phyloP scores from a whole-genome alignment of 2,888 invertebrate genomes.

The Hemistola chrysoprasaria region DNA sequence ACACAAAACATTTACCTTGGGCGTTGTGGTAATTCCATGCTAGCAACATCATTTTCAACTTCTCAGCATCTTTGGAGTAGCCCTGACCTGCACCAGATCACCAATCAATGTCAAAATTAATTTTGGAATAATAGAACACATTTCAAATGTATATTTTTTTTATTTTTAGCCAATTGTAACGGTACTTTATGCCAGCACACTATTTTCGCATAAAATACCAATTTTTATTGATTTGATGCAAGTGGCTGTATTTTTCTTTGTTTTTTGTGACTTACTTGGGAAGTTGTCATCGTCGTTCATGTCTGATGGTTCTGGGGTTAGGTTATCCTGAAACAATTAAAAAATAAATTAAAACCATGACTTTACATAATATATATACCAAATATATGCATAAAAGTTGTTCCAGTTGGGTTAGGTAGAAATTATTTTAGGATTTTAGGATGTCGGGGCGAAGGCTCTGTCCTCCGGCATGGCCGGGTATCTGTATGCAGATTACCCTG shows the following conservation, averaged over 20 bases:
- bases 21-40: conserved; percentile 95
- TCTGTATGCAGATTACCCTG: no score
- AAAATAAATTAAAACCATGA: conserved; percentile 14
- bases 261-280: conserved; percentile 80
- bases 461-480: no score
- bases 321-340: conserved; percentile 85
- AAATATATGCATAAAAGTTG: no score
- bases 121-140: conserved; percentile 41
- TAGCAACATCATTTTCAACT: conserved; percentile 93
- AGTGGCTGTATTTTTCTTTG: conserved; percentile 53
- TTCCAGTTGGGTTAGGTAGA: no score
- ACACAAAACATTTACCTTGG: conserved; percentile 66
- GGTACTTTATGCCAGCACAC: conserved; percentile 21
- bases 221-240: conserved; percentile 76
- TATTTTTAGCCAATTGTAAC: conserved; percentile 25
- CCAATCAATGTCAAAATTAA: conserved; percentile 64
- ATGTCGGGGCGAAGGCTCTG: no score
- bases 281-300: conserved; percentile 88
- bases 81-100: conserved; percentile 82
- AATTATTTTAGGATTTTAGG: no score
- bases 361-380: no score
- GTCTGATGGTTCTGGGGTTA: conserved; percentile 86
- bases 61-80: conserved; percentile 91
- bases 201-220: conserved; percentile 55
- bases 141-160: conserved; percentile 1